Evolutionary conservation across 35 echinoderm and acorn worm genomes (phyloP), one percentile per base, ranked within the genome.

Genomic region (Holothuria glaberrima): DNA sequence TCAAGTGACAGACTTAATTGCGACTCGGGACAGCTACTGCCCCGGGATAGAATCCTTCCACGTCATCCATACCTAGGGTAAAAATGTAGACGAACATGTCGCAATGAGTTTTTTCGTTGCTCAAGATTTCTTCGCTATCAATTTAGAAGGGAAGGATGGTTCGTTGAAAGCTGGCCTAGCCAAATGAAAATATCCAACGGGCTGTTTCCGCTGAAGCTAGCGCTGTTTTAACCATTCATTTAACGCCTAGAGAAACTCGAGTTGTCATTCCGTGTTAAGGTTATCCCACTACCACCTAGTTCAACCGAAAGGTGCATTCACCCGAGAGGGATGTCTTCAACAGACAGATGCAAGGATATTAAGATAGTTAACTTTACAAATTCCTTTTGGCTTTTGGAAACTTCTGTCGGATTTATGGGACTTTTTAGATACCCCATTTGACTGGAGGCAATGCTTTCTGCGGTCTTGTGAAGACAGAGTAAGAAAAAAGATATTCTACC

Each of bases 201-300:
- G 36, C 50, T 78, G 74, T 78, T 78, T 78, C 74, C 74, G 74
- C 74, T 78, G n/a, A 78, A 78, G 50, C 74, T 78, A 17, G 74
- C 44, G 74, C 44, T 78, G 74, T 45, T 78, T 78, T 78, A 78
- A 78, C 74, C 74, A 78, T 78, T 78, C 74, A 78, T 78, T 78
- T 78, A 48, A 52, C 74, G 74, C 74, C 74, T 78, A 35, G 27
- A 78, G 74, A 78, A 78, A 78, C 74, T 78, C 21, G 74, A 48
- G 74, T 78, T 78, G 74, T 78, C 74, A 78, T 78, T 48, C 27
- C 46, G 19, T 48, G 74, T 78, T 48, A 48, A 78, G 74, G 74
- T 78, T 78, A 78, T 78, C 74, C n/a, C 74, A 41, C 74, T 24
- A 48, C 25, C 26, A n/a, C 74, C 25, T 48, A 48, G 38, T 34